phyloP scores from a whole-genome alignment of 2,113 vertebrate genomes.

The Scomber japonicus region DNA sequence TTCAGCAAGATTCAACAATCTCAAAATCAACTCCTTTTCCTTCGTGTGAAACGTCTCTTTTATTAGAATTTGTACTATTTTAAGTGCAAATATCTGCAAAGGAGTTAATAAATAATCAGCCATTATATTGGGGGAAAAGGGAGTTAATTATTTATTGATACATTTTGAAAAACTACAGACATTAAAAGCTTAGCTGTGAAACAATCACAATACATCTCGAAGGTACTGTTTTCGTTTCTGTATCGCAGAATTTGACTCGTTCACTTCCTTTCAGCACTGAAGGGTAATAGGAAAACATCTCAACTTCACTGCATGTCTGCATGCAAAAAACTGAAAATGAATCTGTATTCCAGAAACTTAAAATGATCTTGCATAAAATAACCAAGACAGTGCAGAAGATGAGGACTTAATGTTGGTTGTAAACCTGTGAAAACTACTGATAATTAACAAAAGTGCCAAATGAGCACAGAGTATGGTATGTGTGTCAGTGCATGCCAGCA shows the following conservation, averaged over 20 bases:
- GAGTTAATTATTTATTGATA: not conserved
- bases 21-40: not conserved
- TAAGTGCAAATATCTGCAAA: not conserved
- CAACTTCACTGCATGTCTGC: not conserved
- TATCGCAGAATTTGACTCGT: not conserved
- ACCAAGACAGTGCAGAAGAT: not conserved
- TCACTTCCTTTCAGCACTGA: not conserved
- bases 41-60: not conserved
- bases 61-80: not conserved
- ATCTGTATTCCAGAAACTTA: not conserved
- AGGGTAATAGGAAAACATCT: not conserved
- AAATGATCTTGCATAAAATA: not conserved
- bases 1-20: not conserved
- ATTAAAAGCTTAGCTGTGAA: not conserved
- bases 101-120: not conserved
- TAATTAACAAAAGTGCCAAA: too few species aligned
- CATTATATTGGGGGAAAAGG: not conserved
- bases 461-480: not conserved
- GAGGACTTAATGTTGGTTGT: not conserved
- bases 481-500: conserved; percentile 1
- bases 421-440: too few species aligned
- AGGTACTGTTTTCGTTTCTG: too few species aligned
- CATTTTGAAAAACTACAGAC: not conserved
- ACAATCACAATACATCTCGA: not conserved
- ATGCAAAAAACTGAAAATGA: too few species aligned